Evolutionary conservation across 2,113 vertebrate species (phyloP).

Genomic region (Eptesicus fuscus): DNA sequence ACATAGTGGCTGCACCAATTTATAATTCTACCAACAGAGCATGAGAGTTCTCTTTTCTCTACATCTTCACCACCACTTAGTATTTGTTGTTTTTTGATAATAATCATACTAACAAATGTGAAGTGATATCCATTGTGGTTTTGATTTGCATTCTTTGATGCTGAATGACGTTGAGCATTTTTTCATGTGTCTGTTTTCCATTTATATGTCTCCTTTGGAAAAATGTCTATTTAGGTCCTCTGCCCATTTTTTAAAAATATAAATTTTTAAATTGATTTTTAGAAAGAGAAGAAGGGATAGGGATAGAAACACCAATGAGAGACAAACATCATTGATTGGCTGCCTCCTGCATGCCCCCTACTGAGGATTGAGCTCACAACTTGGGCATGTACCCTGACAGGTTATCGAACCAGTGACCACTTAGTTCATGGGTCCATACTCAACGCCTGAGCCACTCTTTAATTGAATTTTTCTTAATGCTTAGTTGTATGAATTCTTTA

Average conservation of each 20-base stretch:
- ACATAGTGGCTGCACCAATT: not conserved
- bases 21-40: not conserved
- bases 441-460: not conserved
- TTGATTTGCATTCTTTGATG: not conserved
- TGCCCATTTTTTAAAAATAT: no score
- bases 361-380: no score
- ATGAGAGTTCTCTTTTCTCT: not conserved
- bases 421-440: no score
- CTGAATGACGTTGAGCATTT: not conserved
- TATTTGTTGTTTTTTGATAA: not conserved
- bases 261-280: no score
- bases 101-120: not conserved
- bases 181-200: not conserved
- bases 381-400: no score
- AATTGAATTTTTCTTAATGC: not conserved
- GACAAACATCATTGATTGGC: no score
- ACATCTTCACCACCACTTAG: not conserved
- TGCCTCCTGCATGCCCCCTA: no score
- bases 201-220: not conserved
- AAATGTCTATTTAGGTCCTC: not conserved
- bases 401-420: no score
- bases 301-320: no score
- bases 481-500: not conserved
- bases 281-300: no score
- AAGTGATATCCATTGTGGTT: not conserved